Percentiles rank a stretch among this genome's conserved stretches.
These are phyloP conservation scores for Agrotis segetum DNA, from an alignment of 2,888 invertebrate species.

Conservation along the genomic window DNA sequence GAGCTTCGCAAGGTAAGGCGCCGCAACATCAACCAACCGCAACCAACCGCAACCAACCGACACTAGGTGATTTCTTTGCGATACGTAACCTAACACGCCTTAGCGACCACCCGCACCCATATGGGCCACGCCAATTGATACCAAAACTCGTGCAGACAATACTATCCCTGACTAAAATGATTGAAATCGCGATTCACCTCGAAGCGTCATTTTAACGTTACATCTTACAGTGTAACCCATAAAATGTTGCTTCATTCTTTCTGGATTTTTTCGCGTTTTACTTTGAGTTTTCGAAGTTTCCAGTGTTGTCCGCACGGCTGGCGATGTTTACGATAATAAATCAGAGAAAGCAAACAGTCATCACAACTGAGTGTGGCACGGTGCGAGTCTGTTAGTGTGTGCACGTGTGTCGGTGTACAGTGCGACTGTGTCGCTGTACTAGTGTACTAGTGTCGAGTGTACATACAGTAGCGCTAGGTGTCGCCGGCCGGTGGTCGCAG, in stretches of 20 bases:
- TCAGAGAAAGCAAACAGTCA: slow-evolving; percentile 86
- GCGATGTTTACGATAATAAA: slow-evolving; percentile 79
- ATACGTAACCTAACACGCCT: slow-evolving; percentile 82
- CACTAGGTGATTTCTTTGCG: slow-evolving; percentile 91
- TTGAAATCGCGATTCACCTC: slow-evolving; percentile 1
- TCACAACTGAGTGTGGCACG: slow-evolving; percentile 89
- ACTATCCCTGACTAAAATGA: slow-evolving; percentile 47
- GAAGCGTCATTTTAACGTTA: slow-evolving; percentile 48
- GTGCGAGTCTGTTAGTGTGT: slow-evolving; percentile 79
- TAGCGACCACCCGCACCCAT: slow-evolving; percentile 89
- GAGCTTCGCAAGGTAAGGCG: slow-evolving; percentile 99
- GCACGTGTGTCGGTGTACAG: slow-evolving; percentile 71
- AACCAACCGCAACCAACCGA: slow-evolving; percentile 88
- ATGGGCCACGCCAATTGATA: slow-evolving; percentile 75
- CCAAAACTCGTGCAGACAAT: slow-evolving; percentile 75
- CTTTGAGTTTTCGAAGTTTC: slow-evolving; percentile 21
- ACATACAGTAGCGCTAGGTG: slow-evolving; percentile 57
- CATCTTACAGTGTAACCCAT: slow-evolving; percentile 38
- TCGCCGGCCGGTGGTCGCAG: slow-evolving; percentile 83
- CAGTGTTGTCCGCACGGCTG: slow-evolving; percentile 83
- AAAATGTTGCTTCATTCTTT: slow-evolving; percentile 56
- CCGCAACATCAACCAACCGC: slow-evolving; percentile 80
- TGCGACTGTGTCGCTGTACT: background rate
- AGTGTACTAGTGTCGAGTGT: slow-evolving; percentile 43
- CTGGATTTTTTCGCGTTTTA: slow-evolving; percentile 42